Evolutionary conservation across 1,140 invertebrate species (phyloP).

Genomic region (Drosophila punjabiensis): DNA sequence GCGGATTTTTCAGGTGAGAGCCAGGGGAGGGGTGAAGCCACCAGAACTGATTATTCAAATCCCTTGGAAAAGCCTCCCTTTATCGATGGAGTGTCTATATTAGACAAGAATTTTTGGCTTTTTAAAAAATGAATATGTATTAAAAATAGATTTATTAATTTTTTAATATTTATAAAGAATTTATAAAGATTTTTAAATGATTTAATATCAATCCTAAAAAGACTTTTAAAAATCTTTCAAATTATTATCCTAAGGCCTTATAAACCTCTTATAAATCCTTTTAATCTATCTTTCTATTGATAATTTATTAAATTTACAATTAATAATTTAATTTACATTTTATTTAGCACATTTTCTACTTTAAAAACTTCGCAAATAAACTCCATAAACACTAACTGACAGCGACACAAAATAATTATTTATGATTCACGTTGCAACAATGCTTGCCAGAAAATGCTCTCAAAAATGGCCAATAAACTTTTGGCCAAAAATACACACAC

Average conservation of each 20-base stretch:
- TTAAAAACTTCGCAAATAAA: not conserved
- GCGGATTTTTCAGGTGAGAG: constrained; percentile 22
- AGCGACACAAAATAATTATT: constrained; percentile 13
- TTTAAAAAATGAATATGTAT: not conserved
- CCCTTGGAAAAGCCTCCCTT: constrained; percentile 2
- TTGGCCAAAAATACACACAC: constrained; percentile 10
- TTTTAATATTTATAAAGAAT: not conserved
- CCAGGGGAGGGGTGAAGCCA: not conserved
- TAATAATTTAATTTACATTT: no score
- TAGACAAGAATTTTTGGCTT: not conserved
- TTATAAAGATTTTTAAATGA: not conserved
- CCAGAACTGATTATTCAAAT: constrained; percentile 35
- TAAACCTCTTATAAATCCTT: not conserved
- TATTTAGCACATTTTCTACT: no score
- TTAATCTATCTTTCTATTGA: not conserved
- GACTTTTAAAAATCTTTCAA: not conserved
- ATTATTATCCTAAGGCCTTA: not conserved
- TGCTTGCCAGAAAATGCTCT: constrained; percentile 15
- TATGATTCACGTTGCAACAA: constrained; percentile 15
- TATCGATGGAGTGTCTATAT: not conserved
- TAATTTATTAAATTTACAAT: not conserved
- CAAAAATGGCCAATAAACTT: constrained; percentile 46
- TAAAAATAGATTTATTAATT: not conserved
- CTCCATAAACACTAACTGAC: not conserved
- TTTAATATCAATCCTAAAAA: no score